Evolutionary conservation across 2,888 invertebrate species (phyloP), one percentile per base, ranked within the genome.

Genomic region (Lamproptera curius): DNA sequence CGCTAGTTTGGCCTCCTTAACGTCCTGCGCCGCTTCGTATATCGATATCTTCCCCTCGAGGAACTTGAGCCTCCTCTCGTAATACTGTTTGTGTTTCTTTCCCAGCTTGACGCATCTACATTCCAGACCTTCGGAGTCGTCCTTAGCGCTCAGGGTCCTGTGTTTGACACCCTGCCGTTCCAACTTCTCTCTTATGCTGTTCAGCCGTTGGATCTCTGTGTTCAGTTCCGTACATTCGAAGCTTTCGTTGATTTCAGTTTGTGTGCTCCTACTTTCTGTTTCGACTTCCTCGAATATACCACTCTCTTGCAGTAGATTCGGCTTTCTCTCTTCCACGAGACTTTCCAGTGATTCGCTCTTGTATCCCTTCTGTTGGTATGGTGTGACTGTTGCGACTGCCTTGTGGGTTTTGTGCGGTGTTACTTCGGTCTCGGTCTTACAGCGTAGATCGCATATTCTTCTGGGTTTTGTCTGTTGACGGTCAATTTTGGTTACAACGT

Each of bases 201-300:
- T 89, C 73, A 91, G 82, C 81, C 91, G 90, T 79, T 90, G 89
- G 62, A 91, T 89, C 81, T 91, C 91, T 48, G 89, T 89, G 67
- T 89, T 89, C 13, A 91, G 66, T 71, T 90, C 90, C 52, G 73
- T 77, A 63, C 77, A 82, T 71, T 88, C 88, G 59, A 84, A 83
- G 59, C 70, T 78, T 51, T 90, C 90, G 61, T 89, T 90, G 28
- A 83, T 82, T 46, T 91, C 91, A 43, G 90, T 91, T 68, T 91
- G 90, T 51, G 90, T 90, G 54, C 78, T 65, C 53, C 75, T 84
- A 34, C 74, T 73, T 52, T 85, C 85, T 48, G 84, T 81, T 56
- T 89, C 89, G 20, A 81, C 89, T 37, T 87, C 91, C 62, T 92
- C 93, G 62, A 93, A 93, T 56, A 93, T 93, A 16, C 93, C 93